A percentile compares a stretch with the other conserved stretches of the same genome.
These are phyloP conservation scores for Pseudomyrmex flavicornis DNA, from an alignment of 1,140 invertebrate species.

Conservation along the genomic window DNA sequence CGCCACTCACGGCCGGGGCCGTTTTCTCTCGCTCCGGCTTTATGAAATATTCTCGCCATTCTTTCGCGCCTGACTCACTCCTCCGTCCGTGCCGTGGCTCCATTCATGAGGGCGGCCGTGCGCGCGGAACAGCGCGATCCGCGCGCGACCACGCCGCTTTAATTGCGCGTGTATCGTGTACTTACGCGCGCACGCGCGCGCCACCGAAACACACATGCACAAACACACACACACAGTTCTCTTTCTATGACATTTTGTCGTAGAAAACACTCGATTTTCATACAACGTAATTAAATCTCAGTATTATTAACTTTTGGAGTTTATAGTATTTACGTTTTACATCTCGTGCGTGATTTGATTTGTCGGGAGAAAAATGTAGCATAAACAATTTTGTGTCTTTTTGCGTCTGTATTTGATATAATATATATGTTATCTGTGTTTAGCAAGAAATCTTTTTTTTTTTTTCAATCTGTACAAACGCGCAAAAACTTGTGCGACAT, in stretches of 20 bases:
- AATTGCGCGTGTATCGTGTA: slow-evolving; percentile 71
- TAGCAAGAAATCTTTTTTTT: too few species aligned
- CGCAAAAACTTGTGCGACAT: not conserved
- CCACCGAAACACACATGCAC: slow-evolving; percentile 22
- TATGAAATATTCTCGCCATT: slow-evolving; percentile 72
- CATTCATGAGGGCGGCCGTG: slow-evolving; percentile 75
- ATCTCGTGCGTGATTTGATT: too few species aligned
- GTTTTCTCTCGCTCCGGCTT: slow-evolving; percentile 73
- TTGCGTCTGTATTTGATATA: too few species aligned
- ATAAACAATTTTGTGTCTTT: too few species aligned
- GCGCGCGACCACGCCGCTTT: slow-evolving; percentile 68
- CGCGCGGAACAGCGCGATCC: slow-evolving; percentile 72
- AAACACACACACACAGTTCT: not conserved
- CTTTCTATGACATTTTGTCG: slow-evolving; percentile 43
- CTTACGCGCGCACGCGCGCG: slow-evolving; percentile 50
- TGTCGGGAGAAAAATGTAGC: too few species aligned
- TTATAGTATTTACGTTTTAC: too few species aligned
- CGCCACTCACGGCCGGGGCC: slow-evolving; percentile 39
- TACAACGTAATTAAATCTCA: too few species aligned
- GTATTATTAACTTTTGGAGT: too few species aligned
- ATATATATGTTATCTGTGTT: too few species aligned
- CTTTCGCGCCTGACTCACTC: slow-evolving; percentile 73
- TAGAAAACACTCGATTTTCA: not conserved
- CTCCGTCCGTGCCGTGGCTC: slow-evolving; percentile 39
- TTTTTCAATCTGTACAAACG: not conserved